Conservation (phyloP, 2,113 vertebrate species). For the Falco punctatus region DNA sequence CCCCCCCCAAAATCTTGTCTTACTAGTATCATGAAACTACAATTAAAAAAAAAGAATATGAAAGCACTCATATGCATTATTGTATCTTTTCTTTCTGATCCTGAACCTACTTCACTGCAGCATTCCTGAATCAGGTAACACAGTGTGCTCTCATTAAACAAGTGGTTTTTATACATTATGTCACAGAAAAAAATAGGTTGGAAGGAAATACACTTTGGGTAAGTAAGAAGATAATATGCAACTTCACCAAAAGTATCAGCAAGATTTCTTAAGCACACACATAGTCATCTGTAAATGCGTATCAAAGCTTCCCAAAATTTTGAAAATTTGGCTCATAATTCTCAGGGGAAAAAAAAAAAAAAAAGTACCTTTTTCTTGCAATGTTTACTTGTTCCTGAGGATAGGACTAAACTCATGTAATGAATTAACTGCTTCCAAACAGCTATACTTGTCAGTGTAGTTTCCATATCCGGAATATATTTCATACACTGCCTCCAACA, state of each 20-base stretch:
- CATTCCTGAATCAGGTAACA: not conserved
- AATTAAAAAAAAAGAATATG: not conserved
- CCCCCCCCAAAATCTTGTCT: fast-evolving
- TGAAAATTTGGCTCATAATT: not conserved
- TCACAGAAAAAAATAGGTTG: not conserved
- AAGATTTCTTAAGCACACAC: not conserved
- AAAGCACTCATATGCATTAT: not conserved
- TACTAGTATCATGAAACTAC: not conserved
- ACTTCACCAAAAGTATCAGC: not conserved
- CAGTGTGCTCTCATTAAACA: not conserved
- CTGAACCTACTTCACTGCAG: not conserved
- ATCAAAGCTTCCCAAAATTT: not conserved
- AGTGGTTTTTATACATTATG: not conserved
- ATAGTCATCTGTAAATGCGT: not conserved
- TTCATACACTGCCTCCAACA: not conserved
- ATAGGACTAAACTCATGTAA: not conserved
- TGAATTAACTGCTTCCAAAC: not conserved
- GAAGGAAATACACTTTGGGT: not conserved
- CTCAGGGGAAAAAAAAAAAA: not conserved
- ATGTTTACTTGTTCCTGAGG: not conserved
- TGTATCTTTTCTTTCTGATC: not conserved
- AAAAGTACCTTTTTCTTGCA: not conserved
- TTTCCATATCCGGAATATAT: not conserved
- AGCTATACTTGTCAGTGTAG: not conserved
- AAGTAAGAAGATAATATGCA: not conserved